Percentiles rank a stretch among this genome's conserved stretches.
Conservation (phyloP, 2,888 invertebrate genomes). For the Falcaria lacertinaria region DNA sequence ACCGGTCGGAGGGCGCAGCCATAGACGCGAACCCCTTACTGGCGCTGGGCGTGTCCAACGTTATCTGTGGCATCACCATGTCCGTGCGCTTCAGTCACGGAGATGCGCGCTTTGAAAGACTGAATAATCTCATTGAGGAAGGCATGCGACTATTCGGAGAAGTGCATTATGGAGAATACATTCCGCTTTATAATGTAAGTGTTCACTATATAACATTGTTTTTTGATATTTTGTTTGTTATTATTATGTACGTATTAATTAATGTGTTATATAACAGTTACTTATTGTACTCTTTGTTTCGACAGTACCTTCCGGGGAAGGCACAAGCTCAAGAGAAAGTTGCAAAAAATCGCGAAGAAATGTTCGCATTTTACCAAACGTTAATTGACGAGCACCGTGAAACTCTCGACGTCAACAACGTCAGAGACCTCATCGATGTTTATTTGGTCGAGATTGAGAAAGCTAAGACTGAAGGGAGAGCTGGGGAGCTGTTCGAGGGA, state of each 20-base stretch:
- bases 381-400: slow-evolving; percentile 89
- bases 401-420: slow-evolving; percentile 86
- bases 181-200: slow-evolving; percentile 85
- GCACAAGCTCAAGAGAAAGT: slow-evolving; percentile 81
- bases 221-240: not conserved
- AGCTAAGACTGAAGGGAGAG: slow-evolving; percentile 87
- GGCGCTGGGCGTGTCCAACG: slow-evolving; percentile 91
- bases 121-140: slow-evolving; percentile 93
- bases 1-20: slow-evolving; percentile 82
- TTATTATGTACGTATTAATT: too few relatives aligned
- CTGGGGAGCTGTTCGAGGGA: slow-evolving; percentile 88
- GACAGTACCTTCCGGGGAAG: slow-evolving; percentile 81
- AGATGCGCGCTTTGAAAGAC: slow-evolving; percentile 87
- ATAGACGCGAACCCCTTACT: slow-evolving; percentile 87
- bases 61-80: slow-evolving; percentile 95
- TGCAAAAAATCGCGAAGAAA: slow-evolving; percentile 87
- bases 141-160: slow-evolving; percentile 93
- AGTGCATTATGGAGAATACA: slow-evolving; percentile 89
- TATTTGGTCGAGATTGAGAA: slow-evolving; percentile 92
- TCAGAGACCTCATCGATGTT: slow-evolving; percentile 91
- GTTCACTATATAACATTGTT: not conserved
- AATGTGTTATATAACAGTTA: not conserved
- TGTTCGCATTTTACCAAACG: slow-evolving; percentile 90
- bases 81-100: slow-evolving; percentile 90
- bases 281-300: slow-evolving; percentile 12